Evolutionary conservation across 2,888 invertebrate genomes (phyloP), one percentile per base, ranked within the genome.

Genomic region (Drosophila kuntzei): DNA sequence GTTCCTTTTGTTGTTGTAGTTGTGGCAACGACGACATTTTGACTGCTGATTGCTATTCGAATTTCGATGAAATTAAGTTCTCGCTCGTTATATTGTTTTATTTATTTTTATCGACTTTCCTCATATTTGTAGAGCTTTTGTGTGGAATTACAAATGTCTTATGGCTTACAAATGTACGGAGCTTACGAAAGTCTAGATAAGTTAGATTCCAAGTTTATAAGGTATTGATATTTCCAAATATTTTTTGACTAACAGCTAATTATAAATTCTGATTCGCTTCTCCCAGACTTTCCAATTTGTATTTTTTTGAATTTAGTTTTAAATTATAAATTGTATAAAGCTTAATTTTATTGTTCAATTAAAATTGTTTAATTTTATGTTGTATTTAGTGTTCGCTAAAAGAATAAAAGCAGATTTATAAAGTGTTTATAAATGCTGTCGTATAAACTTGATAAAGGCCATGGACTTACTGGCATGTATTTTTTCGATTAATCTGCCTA

Each of bases 401-500:
- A n/a, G n/a, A n/a, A n/a, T n/a, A n/a, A n/a, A 25, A 25, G 25
- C 25, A 7, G 25, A 7, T n/a, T n/a, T 25, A 25, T 7, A 25
- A 25, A 25, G 7, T 0, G 7, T 8, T 3, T 25, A 25, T 25
- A 25, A 27, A 1, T 27, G 7, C 9, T 27, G 27, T 27, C 27
- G 27, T 27, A 27, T 7, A 27, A 27, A 9, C 27, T 8, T 2
- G 7, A 27, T n/a, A n/a, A n/a, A n/a, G n/a, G n/a, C n/a, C 8
- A 27, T 27, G 27, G 8, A 27, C 8, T 8, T 9, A 47, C 29
- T 7, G 12, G 6, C n/a, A n/a, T 14, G 27, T 34, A 14, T 20
- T 14, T 65, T 64, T 70, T 76, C 71, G 81, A 86, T 86, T 86
- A 86, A 86, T 76, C 66, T 37, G 43, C 51, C 49, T 49, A 69